Base-by-base conservation (phyloP, 2,113 vertebrate species). In the Equus przewalskii region DNA sequence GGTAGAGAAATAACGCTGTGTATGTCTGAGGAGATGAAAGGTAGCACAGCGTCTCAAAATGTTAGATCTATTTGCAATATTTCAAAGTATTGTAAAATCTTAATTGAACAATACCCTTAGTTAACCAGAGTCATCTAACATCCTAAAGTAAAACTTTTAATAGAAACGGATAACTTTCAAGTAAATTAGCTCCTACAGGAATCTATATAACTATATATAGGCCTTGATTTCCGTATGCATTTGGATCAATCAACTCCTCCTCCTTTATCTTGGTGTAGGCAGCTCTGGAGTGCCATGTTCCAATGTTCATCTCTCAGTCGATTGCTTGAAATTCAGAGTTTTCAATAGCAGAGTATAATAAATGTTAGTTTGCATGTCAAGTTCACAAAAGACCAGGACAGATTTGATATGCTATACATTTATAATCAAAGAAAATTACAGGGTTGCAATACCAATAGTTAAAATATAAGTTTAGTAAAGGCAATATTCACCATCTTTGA, bases 391-490 rank as follows among this genome's bases (percentile, higher is more conserved):
- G 54, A 90, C 26, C 6, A 26, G 6, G 28, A 76, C 30, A 89
- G 12, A 88, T n/a, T 88, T 95, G 54, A 67, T 84, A 65, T 49
- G 18, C 46, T 86, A 46, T 44, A 24, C 12, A 51, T 54, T 90
- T 30, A 54, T 15, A 81, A 62, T 54, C 58, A 51, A 94, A 64
- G 24, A 78, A 93, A 89, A 86, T 16, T 70, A 51, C 13, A 93
- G 3, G 8, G 12, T 44, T 83, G 0, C 14, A 75, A n/a, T 73
- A 78, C 12, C 10, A 79, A 84, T 14, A 49, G 24, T 51, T 85
- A 92, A 94, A 96, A 94, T 70, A 79, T 70, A 46, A 84, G 65
- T 72, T 73, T 89, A 72, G 6, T 79, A 75, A 93, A 88, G 56
- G 19, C 49, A 80, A 69, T 33, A 14, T 70, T 73, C 15, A 69